A percentile compares a stretch with the other conserved stretches of the same genome.
These are phyloP conservation scores for Cyclura pinguis DNA, from an alignment of 2,797 vertebrate genomes.

Conservation along the genomic window DNA sequence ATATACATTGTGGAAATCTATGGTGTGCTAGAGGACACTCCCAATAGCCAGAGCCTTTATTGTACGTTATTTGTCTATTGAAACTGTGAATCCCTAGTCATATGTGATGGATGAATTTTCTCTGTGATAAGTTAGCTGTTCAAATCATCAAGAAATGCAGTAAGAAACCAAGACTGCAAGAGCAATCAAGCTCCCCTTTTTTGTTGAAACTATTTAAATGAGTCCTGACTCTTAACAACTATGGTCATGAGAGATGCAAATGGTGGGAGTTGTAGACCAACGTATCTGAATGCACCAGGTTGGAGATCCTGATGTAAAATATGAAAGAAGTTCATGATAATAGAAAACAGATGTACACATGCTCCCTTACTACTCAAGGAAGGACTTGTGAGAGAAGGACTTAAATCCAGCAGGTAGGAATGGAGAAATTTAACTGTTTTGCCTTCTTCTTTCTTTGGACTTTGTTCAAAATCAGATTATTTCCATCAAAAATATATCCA, in stretches of 20 bases:
- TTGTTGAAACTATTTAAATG: neutral
- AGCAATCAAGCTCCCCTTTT: no score
- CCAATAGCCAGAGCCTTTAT: neutral
- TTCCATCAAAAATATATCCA: no score
- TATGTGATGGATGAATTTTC: neutral
- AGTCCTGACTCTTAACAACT: no score
- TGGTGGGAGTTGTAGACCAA: no score
- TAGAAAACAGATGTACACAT: neutral
- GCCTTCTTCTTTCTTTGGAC: no score
- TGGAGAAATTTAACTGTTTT: no score
- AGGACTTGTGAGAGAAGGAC: neutral
- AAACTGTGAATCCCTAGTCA: neutral
- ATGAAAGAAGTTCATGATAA: neutral
- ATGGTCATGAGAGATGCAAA: no score
- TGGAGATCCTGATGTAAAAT: neutral
- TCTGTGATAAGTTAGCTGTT: neutral
- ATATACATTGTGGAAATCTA: conserved; percentile 1
- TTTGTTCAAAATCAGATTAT: no score
- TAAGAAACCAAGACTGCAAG: neutral
- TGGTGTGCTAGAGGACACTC: neutral
- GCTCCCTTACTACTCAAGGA: neutral
- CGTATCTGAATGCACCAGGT: no score
- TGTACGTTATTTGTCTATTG: neutral
- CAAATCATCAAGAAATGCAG: neutral
- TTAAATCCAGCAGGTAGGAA: neutral